phyloP scores from a whole-genome alignment of 2,797 vertebrate genomes.

The Hemitrygon akajei region DNA sequence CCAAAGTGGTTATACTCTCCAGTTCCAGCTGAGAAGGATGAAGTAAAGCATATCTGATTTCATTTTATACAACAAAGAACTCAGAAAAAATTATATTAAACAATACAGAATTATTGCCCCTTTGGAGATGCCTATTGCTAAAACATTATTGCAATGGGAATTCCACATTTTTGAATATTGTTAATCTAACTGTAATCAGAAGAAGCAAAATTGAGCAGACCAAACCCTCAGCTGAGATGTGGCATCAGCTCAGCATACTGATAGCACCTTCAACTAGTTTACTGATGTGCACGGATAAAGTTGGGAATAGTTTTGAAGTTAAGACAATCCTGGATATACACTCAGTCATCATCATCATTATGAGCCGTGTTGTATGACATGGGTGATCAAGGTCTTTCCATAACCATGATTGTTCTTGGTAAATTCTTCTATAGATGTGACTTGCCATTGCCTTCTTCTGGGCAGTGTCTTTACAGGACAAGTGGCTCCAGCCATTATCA shows the following conservation, averaged over 20 bases:
- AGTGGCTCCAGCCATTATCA: too few relatives aligned
- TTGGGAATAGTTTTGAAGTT: not conserved
- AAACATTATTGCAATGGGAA: not conserved
- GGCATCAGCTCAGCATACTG: not conserved
- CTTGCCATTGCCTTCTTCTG: too few relatives aligned
- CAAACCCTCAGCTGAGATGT: not conserved
- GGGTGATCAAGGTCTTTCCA: too few relatives aligned
- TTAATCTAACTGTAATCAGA: not conserved
- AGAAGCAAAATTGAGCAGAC: not conserved
- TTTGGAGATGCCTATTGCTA: not conserved
- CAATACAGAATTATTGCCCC: not conserved
- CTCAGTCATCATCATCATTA: too few relatives aligned
- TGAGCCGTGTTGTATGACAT: too few relatives aligned
- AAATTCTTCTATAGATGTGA: too few relatives aligned
- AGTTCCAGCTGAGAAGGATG: not conserved
- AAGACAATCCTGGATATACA: too few relatives aligned
- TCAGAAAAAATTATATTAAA: too few relatives aligned
- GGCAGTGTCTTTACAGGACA: too few relatives aligned
- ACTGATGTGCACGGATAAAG: not conserved
- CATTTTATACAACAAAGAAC: not conserved
- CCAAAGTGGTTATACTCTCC: not conserved
- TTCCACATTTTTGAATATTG: not conserved
- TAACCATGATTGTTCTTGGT: too few relatives aligned
- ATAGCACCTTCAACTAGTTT: not conserved
- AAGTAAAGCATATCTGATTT: too few relatives aligned